Evolutionary conservation across 2,113 vertebrate genomes (phyloP), one percentile per base, ranked within the genome.

Genomic region (Haemorhous mexicanus): DNA sequence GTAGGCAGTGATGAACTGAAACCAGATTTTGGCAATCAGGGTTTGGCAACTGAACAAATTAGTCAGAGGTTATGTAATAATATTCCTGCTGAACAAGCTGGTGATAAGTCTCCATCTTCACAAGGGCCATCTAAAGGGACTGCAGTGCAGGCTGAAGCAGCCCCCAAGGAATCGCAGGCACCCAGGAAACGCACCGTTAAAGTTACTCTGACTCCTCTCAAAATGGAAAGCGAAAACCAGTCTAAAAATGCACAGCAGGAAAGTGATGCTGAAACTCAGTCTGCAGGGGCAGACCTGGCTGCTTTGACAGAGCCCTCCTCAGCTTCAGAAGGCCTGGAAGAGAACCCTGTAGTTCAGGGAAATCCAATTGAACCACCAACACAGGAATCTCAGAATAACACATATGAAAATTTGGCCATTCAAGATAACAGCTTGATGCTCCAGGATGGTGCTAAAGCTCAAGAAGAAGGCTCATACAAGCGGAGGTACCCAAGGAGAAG

Each of bases 401-500:
- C 62, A 0, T 98, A 96, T 4, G 97, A 97, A 82, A 97, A 77
- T 53, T 76, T 98, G 84, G 94, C 98, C 2, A 96, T 95, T 27
- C 98, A 97, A 39, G 98, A 98, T 33, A 95, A 96, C 86, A 97
- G 35, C 79, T 55, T 98, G 27, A 94, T 98, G 96, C 97, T 98
- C 24, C 98, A 97, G 39, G 98, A 99, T 22, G 98, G 98, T 8
- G 87, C 98, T 39, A 99, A 99, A 87, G 95, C 99, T 64, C 99
- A 98, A 23, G 99, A 99, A 62, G 99, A 99, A 9, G 97, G 99
- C 37, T 99, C 99, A 0, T 99, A 99, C 84, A 99, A 99, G 96
- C 98, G 99, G 20, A 98, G 99, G 21, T 99, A 99, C 53, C 99
- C 99, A 7, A 98, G 99, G 14, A 98, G 99, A 69, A 99, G 99